Evolutionary conservation across 2,113 vertebrate genomes (phyloP), one percentile per base, ranked within the genome.

Genomic region (Catagonus wagneri): DNA sequence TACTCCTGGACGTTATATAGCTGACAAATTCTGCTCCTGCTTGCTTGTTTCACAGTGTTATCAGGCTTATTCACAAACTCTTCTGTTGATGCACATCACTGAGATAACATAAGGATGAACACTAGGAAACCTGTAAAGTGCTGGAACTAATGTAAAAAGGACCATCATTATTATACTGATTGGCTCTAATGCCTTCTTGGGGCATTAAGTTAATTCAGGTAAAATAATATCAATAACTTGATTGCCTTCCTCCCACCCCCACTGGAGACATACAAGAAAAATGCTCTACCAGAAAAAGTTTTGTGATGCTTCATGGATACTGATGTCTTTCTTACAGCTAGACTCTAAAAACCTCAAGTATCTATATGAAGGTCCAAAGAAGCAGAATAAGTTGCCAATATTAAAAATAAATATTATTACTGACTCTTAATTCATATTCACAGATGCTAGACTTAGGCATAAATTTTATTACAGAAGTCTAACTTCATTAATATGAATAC

Each of bases 391-490:
- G 9, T 65, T 89, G 54, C 58, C 81, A 74, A 75, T 88, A 52
- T 83, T 90, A 76, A 83, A n/a, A 93, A 89, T 27, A 93, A 94
- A 56, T 83, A 60, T 12, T 93, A 61, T 71, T 61, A 44, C 79
- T 75, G 89, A 69, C 58, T 89, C 60, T 50, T 93, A 86, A 50
- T 76, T 95, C 50, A 93, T 86, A 56, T 65, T 87, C 69, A 81
- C 14, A 63, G 23, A 66, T 95, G 65, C 84, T 44, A 85, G 15
- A 87, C 22, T 36, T 29, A 93, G 79, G 17, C 44, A 12, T n/a
- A 56, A 56, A n/a, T 86, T 91, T 93, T 80, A 93, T 66, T 74
- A 63, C 7, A 75, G 52, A 83, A 92, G 25, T 75, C 85, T 94
- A 74, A 66, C 9, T 61, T 60, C 29, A 85, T 90, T 68, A 60